Evolutionary conservation across 2,797 vertebrate genomes (phyloP), one percentile per base, ranked within the genome.

Genomic region (Stomatorhinus walkeri): DNA sequence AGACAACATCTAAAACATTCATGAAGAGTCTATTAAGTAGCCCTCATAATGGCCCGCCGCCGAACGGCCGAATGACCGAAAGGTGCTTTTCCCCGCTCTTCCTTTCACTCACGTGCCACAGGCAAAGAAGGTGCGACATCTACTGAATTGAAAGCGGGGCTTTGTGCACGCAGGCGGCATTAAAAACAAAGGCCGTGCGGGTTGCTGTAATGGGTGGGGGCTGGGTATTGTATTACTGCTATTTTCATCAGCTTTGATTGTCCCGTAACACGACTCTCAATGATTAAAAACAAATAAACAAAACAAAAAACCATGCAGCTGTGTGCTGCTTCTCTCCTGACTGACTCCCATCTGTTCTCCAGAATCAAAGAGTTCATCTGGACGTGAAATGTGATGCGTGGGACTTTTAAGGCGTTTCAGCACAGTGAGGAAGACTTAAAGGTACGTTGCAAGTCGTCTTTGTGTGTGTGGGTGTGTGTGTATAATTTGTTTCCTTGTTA

Each of bases 1-100:
- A 93, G 93, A 93, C 92, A 88, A 87, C 89, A 92, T 91, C 91
- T 94, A 91, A 93, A 94, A 94, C 91, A 94, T 95, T 92, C 92
- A 94, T 95, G 94, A 95, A 93, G 91, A 93, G 90, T 68, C 88
- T 85, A 72, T 85, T 88, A 85, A 89, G 88, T 61, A 72, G 83
- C 87, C 52, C 83, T 88, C 48, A 90, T 90, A 90, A 90, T 81
- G 51, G 76, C 7, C 14, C 28, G 54, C 16, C 14, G n/a, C 4
- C 85, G 19, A 87, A 56, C 40, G 81, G 83, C 46, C 48, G 76
- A 54, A 40, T 87, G 51, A 36, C 48, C 61, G 7, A 32, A 8
- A 46, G 28, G 54, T 56, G 19, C 8, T 48, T 24, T 6, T 1
- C 79, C 79, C 46, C 19, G 7, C 2, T 76, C 28, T 36, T n/a